These are phyloP conservation scores for Orbicella faveolata DNA, from an alignment of 64 coral and sea anemone species.

Conservation along the genomic window DNA sequence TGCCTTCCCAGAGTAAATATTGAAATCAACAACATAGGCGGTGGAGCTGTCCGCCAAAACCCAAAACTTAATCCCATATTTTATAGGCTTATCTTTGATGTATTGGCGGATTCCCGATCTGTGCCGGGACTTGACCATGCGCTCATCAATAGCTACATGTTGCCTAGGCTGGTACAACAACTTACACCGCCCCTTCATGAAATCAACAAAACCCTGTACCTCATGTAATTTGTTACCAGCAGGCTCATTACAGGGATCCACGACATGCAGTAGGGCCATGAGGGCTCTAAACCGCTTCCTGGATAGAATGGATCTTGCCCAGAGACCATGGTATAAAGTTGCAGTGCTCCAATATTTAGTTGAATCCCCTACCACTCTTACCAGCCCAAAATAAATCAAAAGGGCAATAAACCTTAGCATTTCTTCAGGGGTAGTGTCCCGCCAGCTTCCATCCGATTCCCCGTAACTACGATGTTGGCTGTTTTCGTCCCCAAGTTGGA, in stretches of 20 bases:
- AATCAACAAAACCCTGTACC: constrained; percentile 41
- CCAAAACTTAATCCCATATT: constrained; percentile 70
- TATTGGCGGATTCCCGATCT: not conserved
- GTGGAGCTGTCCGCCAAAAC: constrained; percentile 51
- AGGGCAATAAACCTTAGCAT: no score
- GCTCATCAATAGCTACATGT: constrained; percentile 55
- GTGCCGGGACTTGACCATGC: constrained; percentile 70
- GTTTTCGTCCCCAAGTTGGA: no score
- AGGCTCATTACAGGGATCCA: constrained; percentile 38
- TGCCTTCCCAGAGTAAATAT: constrained; percentile 18
- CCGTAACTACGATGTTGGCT: no score
- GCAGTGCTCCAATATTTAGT: constrained; percentile 69
- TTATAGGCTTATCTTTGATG: not conserved
- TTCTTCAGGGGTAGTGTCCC: no score
- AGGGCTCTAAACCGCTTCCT: constrained; percentile 42
- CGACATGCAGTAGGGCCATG: constrained; percentile 63
- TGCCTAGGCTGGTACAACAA: constrained; percentile 60
- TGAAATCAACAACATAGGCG: constrained; percentile 3
- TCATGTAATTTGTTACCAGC: constrained; percentile 44
- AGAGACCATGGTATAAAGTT: constrained; percentile 65
- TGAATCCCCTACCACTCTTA: no score
- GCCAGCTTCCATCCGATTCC: no score
- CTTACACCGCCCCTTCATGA: no score
- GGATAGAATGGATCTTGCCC: constrained; percentile 54
- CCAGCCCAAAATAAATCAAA: no score